Evolutionary conservation across 2,888 invertebrate genomes (phyloP).

Genomic region (Acronicta aceris): DNA sequence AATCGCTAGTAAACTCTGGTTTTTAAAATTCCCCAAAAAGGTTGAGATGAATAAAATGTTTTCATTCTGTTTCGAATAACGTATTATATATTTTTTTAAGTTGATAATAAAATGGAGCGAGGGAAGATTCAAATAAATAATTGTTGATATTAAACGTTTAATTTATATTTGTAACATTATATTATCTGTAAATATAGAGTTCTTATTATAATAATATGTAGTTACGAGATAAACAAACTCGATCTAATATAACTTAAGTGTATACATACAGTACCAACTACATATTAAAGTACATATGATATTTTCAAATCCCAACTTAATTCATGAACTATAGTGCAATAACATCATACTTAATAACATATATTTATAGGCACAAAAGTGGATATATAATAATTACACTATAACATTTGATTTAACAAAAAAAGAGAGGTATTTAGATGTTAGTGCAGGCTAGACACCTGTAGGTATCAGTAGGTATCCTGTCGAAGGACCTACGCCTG

Average conservation of each 20-base stretch:
- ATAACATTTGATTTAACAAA: conserved; percentile 80
- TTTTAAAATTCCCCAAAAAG: too few relatives aligned
- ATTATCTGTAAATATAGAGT: conserved; percentile 89
- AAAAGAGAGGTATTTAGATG: conserved; percentile 67
- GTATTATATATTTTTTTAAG: too few relatives aligned
- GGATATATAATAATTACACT: conserved; percentile 74
- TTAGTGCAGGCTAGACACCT: conserved; percentile 44
- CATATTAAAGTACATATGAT: conserved; percentile 75
- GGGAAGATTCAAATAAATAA: conserved; percentile 27
- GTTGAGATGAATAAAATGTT: too few relatives aligned
- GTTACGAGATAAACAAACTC: conserved; percentile 85
- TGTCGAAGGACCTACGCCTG: conserved; percentile 32
- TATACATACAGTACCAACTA: conserved; percentile 80
- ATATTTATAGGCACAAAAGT: conserved; percentile 85
- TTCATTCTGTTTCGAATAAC: too few relatives aligned
- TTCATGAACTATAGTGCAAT: conserved; percentile 79
- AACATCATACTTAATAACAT: conserved; percentile 76
- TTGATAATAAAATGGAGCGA: too few relatives aligned
- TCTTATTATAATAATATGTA: conserved; percentile 83
- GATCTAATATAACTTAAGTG: conserved; percentile 80
- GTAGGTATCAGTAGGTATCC: conserved; percentile 16
- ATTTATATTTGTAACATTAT: conserved; percentile 89
- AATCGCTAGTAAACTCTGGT: too few relatives aligned
- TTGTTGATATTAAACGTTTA: conserved; percentile 84
- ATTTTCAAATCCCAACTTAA: conserved; percentile 80